A percentile compares a stretch with the other conserved stretches of the same genome.
Evolutionary conservation across 2,888 invertebrate genomes (phyloP).

Genomic region (Latrodectus hesperus): DNA sequence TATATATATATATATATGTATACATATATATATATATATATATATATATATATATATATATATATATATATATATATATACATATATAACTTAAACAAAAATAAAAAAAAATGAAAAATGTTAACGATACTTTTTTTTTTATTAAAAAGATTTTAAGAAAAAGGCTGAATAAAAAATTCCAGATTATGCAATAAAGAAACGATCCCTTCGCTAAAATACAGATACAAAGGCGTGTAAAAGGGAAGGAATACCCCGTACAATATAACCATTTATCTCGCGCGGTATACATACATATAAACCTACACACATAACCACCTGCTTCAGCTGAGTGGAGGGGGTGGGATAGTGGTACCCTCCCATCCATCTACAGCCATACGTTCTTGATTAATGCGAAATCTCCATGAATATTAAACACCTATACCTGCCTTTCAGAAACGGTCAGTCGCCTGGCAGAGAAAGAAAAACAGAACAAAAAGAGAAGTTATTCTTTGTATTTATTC

Average conservation of each 20-base stretch:
- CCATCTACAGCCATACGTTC: constrained; percentile 10
- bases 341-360: constrained; percentile 12
- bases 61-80: too few species aligned
- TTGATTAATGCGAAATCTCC: constrained; percentile 55
- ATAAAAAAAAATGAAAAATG: too few species aligned
- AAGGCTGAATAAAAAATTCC: too few species aligned
- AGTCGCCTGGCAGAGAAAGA: constrained; percentile 29
- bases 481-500: constrained; percentile 59
- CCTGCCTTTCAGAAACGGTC: constrained; percentile 51
- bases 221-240: constrained; percentile 16
- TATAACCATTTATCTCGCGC: constrained; percentile 47
- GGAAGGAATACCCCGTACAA: constrained; percentile 25
- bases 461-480: constrained; percentile 7
- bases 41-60: too few species aligned
- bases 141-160: too few species aligned
- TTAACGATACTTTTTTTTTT: too few species aligned
- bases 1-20: too few species aligned
- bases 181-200: constrained; percentile 5
- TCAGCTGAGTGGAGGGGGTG: neutral
- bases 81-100: too few species aligned
- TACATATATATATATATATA: too few species aligned
- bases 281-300: neutral
- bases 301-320: constrained; percentile 33
- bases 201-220: constrained; percentile 19
- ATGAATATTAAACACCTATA: constrained; percentile 60